These are phyloP conservation scores for Myzus persicae DNA, from an alignment of 1,140 invertebrate genomes.

Conservation along the genomic window DNA sequence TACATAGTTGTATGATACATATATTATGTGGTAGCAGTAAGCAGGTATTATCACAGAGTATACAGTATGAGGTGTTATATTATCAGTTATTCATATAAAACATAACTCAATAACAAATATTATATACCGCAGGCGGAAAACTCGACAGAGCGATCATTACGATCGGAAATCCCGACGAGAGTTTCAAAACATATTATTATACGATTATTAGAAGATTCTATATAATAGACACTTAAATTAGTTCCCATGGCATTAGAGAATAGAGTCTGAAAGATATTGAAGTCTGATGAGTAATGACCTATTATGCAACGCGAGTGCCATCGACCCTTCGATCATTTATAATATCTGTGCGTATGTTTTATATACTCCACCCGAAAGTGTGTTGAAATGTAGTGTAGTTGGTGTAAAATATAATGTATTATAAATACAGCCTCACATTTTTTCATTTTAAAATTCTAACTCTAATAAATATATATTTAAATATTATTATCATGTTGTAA, in stretches of 20 bases:
- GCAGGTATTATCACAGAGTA: too few species aligned
- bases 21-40: not conserved
- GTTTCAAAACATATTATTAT: not conserved
- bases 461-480: not conserved
- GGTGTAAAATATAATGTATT: not conserved
- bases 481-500: not conserved
- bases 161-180: not conserved
- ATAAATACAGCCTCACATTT: not conserved
- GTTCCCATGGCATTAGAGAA: not conserved
- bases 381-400: not conserved
- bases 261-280: not conserved
- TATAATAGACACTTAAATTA: not conserved
- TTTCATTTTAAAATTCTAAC: not conserved
- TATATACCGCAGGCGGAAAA: not conserved
- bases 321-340: not conserved
- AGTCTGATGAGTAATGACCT: not conserved
- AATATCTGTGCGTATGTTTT: not conserved
- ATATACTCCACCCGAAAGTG: not conserved
- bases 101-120: not conserved
- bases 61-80: too few species aligned
- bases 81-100: too few species aligned
- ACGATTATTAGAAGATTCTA: not conserved
- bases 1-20: not conserved
- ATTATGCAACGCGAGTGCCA: not conserved
- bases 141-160: not conserved